phyloP scores from a whole-genome alignment of 2,888 invertebrate genomes.

The Pollenia griseotomentosa region DNA sequence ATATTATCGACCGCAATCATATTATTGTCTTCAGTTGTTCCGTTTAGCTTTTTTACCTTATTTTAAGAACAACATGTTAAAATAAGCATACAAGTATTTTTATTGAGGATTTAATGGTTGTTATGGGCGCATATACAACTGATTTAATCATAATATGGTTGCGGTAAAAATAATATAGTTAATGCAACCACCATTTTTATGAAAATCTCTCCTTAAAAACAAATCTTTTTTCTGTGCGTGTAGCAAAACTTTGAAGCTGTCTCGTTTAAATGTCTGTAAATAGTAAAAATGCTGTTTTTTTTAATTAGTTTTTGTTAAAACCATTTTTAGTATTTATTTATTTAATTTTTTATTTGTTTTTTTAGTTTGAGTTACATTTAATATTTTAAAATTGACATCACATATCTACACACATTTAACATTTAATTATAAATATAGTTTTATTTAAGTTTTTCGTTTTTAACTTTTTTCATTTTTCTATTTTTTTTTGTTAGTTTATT shows the following conservation, averaged over 20 bases:
- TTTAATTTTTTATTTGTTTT: slow-evolving; percentile 38
- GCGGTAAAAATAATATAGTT: too few species aligned
- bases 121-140: too few species aligned
- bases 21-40: too few species aligned
- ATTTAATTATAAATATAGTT: slow-evolving; percentile 64
- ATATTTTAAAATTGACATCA: slow-evolving; percentile 73
- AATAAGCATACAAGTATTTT: too few species aligned
- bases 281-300: slow-evolving; percentile 24
- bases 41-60: too few species aligned
- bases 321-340: slow-evolving; percentile 60
- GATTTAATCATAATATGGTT: too few species aligned
- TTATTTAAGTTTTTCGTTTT: slow-evolving; percentile 39
- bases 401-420: slow-evolving; percentile 73
- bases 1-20: too few species aligned
- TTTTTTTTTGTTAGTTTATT: slow-evolving; percentile 3
- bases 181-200: too few species aligned
- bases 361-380: slow-evolving; percentile 71
- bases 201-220: too few species aligned
- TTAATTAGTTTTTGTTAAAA: slow-evolving; percentile 65
- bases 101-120: too few species aligned
- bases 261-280: not conserved
- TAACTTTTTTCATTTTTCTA: slow-evolving; percentile 10
- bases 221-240: too few species aligned
- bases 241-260: not conserved
- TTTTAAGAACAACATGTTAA: too few species aligned